These are phyloP conservation scores for Gymnocephalus cernua DNA, from an alignment of 2,113 vertebrate genomes.

Conservation along the genomic window DNA sequence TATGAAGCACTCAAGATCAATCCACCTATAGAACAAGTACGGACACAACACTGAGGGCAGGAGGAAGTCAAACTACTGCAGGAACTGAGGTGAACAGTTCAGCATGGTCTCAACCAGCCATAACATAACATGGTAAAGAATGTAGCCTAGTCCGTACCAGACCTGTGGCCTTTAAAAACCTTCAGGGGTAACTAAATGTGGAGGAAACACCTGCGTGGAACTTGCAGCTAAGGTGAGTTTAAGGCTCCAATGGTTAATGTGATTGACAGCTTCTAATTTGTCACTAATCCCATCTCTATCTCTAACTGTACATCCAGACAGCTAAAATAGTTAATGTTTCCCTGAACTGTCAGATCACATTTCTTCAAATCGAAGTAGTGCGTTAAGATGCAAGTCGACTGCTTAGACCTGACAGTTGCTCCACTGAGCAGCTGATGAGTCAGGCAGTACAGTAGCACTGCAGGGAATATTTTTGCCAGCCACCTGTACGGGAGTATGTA, in stretches of 20 bases:
- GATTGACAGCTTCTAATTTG: conserved; percentile 77
- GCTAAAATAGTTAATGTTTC: conserved; percentile 81
- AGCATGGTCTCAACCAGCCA: conserved; percentile 61
- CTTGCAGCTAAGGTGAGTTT: conserved; percentile 40
- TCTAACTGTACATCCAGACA: conserved; percentile 52
- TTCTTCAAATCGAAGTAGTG: conserved; percentile 36
- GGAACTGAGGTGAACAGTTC: conserved; percentile 58
- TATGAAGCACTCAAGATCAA: conserved; percentile 12
- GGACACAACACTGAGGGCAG: conserved; percentile 41
- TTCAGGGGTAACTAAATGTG: conserved; percentile 65
- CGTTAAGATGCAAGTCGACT: conserved; percentile 50
- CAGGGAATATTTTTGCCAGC: conserved; percentile 66
- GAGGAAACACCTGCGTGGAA: conserved; percentile 86
- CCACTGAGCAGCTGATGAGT: conserved; percentile 69
- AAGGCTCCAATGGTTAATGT: conserved; percentile 51
- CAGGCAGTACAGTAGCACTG: conserved; percentile 71
- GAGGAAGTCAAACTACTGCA: conserved; percentile 42
- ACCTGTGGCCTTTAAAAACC: conserved; percentile 42
- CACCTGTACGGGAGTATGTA: conserved; percentile 53
- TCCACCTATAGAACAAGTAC: conserved; percentile 29
- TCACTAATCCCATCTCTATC: conserved; percentile 39
- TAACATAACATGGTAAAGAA: conserved; percentile 75
- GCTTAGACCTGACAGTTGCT: conserved; percentile 53
- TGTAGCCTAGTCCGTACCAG: conserved; percentile 37
- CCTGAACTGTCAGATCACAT: conserved; percentile 67